Conservation (phyloP, 53 echinoderm and acorn worm genomes). For the Stichopus horrens region DNA sequence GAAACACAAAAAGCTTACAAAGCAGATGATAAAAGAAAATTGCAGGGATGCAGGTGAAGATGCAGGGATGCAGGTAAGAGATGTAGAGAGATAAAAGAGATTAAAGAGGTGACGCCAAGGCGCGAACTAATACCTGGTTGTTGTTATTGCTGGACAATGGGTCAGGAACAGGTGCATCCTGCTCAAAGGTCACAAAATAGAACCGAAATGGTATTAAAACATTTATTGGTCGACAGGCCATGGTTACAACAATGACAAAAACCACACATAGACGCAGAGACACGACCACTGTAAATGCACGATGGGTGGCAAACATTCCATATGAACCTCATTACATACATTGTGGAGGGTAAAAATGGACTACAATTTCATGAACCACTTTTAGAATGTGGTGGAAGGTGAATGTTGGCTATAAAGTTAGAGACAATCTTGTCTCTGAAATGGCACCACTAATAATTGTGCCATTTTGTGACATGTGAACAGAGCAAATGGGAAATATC, state of each 20-base stretch:
- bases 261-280: not conserved
- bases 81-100: not conserved
- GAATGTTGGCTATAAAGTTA: too few species aligned
- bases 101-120: constrained; percentile 16
- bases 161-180: constrained; percentile 13
- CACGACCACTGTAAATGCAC: not conserved
- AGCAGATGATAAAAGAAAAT: too few species aligned
- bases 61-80: not conserved
- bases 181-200: constrained; percentile 18
- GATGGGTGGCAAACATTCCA: too few species aligned
- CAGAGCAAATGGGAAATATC: too few species aligned
- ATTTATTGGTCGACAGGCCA: constrained; percentile 6
- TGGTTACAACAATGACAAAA: constrained; percentile 1
- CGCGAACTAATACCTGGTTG: constrained; percentile 28
- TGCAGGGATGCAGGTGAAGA: not conserved
- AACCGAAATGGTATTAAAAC: constrained; percentile 7
- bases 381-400: too few species aligned
- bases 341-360: too few species aligned
- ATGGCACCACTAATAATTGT: too few species aligned
- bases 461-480: too few species aligned
- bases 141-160: constrained; percentile 42
- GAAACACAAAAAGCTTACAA: too few species aligned
- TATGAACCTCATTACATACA: too few species aligned
- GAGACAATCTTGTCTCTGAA: too few species aligned
- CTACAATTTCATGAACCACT: too few species aligned